phyloP scores from a whole-genome alignment of 2,888 invertebrate species.

The Cosmopolites sordidus region DNA sequence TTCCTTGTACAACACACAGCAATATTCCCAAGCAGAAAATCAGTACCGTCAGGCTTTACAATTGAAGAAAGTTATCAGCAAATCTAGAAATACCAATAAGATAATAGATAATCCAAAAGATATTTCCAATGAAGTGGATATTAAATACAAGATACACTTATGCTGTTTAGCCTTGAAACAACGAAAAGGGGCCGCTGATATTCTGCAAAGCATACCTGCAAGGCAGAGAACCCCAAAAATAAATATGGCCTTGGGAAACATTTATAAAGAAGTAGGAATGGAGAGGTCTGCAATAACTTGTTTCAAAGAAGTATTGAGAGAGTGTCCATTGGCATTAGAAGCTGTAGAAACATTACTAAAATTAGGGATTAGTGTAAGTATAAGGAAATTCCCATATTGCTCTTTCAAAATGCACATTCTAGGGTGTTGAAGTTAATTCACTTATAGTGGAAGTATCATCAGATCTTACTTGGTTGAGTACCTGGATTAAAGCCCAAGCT shows the following conservation, averaged over 20 bases:
- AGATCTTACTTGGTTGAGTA: constrained; percentile 55
- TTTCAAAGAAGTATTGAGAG: constrained; percentile 74
- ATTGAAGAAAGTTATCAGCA: constrained; percentile 59
- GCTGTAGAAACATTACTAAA: constrained; percentile 69
- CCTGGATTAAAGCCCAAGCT: constrained; percentile 62
- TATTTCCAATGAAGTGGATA: constrained; percentile 59
- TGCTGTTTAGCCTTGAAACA: constrained; percentile 66
- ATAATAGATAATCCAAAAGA: constrained; percentile 51
- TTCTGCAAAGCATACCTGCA: constrained; percentile 56
- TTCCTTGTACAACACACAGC: constrained; percentile 61
- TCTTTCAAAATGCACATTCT: constrained; percentile 17
- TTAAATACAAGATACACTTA: constrained; percentile 67
- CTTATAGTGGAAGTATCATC: constrained; percentile 58
- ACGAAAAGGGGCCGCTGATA: constrained; percentile 56
- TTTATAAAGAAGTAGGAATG: constrained; percentile 66
- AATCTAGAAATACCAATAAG: constrained; percentile 51
- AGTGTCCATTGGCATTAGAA: constrained; percentile 67
- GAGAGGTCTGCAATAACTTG: constrained; percentile 68
- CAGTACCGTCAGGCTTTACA: constrained; percentile 62
- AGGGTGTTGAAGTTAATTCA: constrained; percentile 68
- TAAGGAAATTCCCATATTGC: not conserved
- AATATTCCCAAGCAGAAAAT: constrained; percentile 65
- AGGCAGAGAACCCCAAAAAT: constrained; percentile 68
- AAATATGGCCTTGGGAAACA: constrained; percentile 71
- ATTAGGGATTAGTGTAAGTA: constrained; percentile 54